A percentile compares a stretch with the other conserved stretches of the same genome.
These are phyloP conservation scores for Sarcophaga caerulescens DNA, from an alignment of 2,888 invertebrate species.

Conservation along the genomic window DNA sequence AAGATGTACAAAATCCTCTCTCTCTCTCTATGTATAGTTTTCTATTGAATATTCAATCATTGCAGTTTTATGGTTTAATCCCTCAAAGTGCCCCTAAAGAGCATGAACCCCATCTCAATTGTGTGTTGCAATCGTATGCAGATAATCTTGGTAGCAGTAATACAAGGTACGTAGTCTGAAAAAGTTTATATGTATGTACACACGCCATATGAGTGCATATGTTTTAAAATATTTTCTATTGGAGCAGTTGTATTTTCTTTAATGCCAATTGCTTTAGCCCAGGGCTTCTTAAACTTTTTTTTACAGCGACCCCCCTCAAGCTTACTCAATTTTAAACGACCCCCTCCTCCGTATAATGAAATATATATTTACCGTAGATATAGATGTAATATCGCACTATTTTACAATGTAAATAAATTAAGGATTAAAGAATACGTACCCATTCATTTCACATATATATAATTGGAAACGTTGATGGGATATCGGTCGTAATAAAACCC, in stretches of 20 bases:
- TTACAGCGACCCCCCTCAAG: too few species aligned
- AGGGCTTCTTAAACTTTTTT: too few species aligned
- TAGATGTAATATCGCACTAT: too few species aligned
- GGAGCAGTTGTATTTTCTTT: conserved; percentile 11
- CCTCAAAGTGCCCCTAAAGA: conserved; percentile 66
- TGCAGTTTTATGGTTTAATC: conserved; percentile 69
- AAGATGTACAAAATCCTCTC: not conserved
- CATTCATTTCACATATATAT: too few species aligned
- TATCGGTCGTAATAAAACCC: too few species aligned
- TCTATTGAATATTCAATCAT: conserved; percentile 67
- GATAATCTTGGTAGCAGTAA: not conserved
- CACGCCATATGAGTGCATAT: not conserved
- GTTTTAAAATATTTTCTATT: conserved; percentile 10
- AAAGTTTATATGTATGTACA: not conserved
- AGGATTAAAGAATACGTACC: too few species aligned
- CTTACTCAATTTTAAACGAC: too few species aligned
- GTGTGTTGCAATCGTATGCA: not conserved
- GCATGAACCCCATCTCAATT: conserved; percentile 25
- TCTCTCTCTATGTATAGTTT: conserved; percentile 11
- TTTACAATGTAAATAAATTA: too few species aligned
- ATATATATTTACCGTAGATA: too few species aligned
- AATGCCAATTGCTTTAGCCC: conserved; percentile 42
- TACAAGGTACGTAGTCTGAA: not conserved
- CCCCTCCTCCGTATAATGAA: too few species aligned
- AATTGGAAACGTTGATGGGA: too few species aligned